Conservation (phyloP, 2,888 invertebrate species). For the Eugnorisma glareosa region DNA sequence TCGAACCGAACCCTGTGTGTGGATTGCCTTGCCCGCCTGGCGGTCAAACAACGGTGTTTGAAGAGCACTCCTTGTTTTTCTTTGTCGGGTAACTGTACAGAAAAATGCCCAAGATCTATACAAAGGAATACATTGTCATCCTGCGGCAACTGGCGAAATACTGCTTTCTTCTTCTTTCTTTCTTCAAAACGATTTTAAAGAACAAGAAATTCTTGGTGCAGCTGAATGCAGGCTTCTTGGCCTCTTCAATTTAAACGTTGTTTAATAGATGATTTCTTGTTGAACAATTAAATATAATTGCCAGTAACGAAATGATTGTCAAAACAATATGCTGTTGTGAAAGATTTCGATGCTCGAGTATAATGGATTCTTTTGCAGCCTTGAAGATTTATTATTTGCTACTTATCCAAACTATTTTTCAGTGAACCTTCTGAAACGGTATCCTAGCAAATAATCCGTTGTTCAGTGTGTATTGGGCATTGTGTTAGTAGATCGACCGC, state of each 20-base stretch:
- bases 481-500: conserved; percentile 37
- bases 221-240: not conserved
- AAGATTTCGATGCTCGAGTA: not conserved
- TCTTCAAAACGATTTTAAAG: not conserved
- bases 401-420: not conserved
- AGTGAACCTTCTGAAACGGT: conserved; percentile 10
- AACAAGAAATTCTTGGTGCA: not conserved
- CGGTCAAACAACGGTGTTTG: conserved; percentile 39
- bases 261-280: not conserved
- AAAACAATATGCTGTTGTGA: not conserved
- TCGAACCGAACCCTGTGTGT: conserved; percentile 1
- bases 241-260: not conserved
- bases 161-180: no score
- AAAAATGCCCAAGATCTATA: not conserved
- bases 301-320: not conserved
- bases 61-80: conserved; percentile 24
- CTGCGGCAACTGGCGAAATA: not conserved
- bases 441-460: conserved; percentile 1
- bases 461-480: conserved; percentile 13
- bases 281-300: not conserved
- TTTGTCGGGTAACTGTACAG: not conserved
- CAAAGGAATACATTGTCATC: not conserved
- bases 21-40: conserved; percentile 20
- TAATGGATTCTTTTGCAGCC: not conserved
- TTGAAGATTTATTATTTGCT: not conserved